Evolutionary conservation across 2,113 vertebrate genomes (phyloP).

Genomic region (Trichechus manatus): DNA sequence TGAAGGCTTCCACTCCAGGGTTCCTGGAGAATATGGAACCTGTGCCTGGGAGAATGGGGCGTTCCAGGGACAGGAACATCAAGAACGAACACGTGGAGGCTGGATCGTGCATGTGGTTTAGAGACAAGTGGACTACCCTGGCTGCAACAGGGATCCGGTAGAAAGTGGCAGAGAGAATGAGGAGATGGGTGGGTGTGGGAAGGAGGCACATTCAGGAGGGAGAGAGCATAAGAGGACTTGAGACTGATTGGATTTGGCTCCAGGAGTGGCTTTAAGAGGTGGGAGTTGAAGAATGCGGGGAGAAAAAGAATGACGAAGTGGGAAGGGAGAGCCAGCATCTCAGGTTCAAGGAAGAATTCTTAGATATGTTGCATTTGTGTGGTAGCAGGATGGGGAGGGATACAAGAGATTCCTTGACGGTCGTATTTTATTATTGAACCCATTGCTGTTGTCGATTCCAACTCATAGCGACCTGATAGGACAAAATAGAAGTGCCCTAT

Average conservation of each 20-base stretch:
- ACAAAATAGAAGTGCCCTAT: too few species aligned
- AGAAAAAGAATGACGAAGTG: neutral
- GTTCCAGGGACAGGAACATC: neutral
- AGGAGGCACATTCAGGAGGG: neutral
- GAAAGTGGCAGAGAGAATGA: neutral
- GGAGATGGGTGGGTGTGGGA: neutral
- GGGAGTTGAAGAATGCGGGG: neutral
- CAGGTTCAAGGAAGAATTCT: fast-evolving
- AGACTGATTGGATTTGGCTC: neutral
- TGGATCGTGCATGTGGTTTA: fast-evolving
- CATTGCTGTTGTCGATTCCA: too few species aligned
- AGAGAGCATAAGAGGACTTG: neutral
- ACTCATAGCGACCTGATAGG: too few species aligned
- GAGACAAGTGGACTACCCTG: neutral
- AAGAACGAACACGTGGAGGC: neutral
- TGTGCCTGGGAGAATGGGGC: neutral
- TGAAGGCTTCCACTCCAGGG: neutral
- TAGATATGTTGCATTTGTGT: too few species aligned
- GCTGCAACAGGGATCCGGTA: fast-evolving
- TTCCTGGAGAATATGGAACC: neutral
- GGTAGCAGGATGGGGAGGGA: neutral
- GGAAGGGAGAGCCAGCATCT: neutral
- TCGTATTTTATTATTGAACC: neutral
- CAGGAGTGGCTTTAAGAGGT: neutral
- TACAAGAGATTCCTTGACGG: neutral